Evolutionary conservation across 2,113 vertebrate genomes (phyloP), one percentile per base, ranked within the genome.

Genomic region (Corythoichthys haematopterus): DNA sequence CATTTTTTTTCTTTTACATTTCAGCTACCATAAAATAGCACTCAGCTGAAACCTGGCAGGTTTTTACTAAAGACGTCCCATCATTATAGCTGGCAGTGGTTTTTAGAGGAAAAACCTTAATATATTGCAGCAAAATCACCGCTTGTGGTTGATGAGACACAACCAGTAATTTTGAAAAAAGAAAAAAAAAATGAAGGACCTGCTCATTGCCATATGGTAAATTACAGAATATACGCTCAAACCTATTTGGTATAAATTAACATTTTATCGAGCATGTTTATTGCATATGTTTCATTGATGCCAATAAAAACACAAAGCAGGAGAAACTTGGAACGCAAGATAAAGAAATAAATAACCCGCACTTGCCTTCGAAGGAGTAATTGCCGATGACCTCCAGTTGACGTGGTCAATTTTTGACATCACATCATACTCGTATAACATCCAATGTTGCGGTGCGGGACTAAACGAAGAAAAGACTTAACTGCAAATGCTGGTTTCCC

Each of bases 41-140:
- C 52, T 65, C 11, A 1, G 37, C 48, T 52, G 68, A 78, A 71
- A 65, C 82, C 58, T 55, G 69, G 69, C 5, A 48, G 53, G 48
- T 36, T 48, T 35, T 35, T 58, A 40, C 65, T 72, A 78, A 81
- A 82, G 68, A 75, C 73, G 76, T 84, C 78, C 66, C 74, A 35
- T 84, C 74, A 76, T 83, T 81, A 77, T 57, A 68, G 61, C 67
- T 85, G 78, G 79, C 80, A 36, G n/a, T 13, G 2, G 6, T 48
- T 55, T 63, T 20, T 7, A 62, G 62, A 53, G 71, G 38, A 61
- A 66, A 71, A 71, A 80, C 64, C 70, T 77, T 74, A 84, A 70
- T 55, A 65, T 2, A 11, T 63, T 74, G 62, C 64, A 71, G 68
- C 36, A 64, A 35, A 70, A 69, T 72, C 64, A 70, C 72, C 65